These are phyloP conservation scores for Ormyrus labotus DNA, from an alignment of 2,888 invertebrate species.

Conservation along the genomic window DNA sequence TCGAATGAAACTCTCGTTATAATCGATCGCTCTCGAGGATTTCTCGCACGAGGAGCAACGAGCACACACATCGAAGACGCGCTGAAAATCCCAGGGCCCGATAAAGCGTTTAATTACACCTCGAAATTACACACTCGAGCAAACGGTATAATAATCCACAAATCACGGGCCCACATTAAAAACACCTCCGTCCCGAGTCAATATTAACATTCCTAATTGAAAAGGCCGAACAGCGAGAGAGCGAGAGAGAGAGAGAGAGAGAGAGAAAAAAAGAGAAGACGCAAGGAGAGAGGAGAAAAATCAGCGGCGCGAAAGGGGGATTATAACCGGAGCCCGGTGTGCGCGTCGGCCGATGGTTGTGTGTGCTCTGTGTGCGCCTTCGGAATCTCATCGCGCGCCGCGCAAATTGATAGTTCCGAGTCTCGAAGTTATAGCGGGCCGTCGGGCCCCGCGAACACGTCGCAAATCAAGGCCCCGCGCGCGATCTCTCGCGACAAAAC, in stretches of 20 bases:
- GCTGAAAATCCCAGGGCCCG: neutral
- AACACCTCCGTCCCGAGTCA: slow-evolving; percentile 40
- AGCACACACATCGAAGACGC: neutral
- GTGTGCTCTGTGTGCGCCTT: too few species aligned
- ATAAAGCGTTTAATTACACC: slow-evolving; percentile 23
- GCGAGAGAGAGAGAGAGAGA: too few species aligned
- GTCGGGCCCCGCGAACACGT: slow-evolving; percentile 20
- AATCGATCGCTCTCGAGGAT: neutral
- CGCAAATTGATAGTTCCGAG: slow-evolving; percentile 45
- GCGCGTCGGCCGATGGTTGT: too few species aligned
- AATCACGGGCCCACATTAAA: slow-evolving; percentile 41
- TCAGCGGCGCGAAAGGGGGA: too few species aligned
- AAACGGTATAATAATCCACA: slow-evolving; percentile 31
- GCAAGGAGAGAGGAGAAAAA: neutral
- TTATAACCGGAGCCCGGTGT: too few species aligned
- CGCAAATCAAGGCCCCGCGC: slow-evolving; percentile 57
- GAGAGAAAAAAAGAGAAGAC: neutral
- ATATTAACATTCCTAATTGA: slow-evolving; percentile 49
- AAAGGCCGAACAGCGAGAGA: neutral
- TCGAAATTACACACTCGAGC: slow-evolving; percentile 23
- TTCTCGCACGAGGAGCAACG: neutral
- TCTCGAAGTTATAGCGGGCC: slow-evolving; percentile 15
- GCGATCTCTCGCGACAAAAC: slow-evolving; percentile 55
- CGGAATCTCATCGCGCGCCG: neutral
- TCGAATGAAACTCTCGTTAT: neutral